Base-by-base conservation (phyloP, 2,888 invertebrate species). In the Melinaea menophilus region DNA sequence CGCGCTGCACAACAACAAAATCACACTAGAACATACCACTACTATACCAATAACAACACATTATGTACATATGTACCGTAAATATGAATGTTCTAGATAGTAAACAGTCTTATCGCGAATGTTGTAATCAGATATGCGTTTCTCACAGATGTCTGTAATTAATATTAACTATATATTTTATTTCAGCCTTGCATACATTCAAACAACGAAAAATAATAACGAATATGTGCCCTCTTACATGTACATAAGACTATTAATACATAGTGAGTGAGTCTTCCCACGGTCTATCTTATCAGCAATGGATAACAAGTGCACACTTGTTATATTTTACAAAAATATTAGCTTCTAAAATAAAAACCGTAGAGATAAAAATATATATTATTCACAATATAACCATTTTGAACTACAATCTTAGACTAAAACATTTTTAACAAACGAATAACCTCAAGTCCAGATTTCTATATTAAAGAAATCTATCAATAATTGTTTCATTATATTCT, bases 211-310 rank as follows among this genome's bases (percentile, higher is more conserved):
- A 41, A 41, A 41, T 9, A 41, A 22, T 22, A 22, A 22, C 22
- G 37, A 37, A 5, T 37, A 7, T 37, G 7, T 37, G 37, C 4
- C 4, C 7, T 4, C 9, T 41, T 9, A 9, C 9, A 41, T 41
- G 41, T 41, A 9, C 7, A 5, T 41, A 9, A 41, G 3, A 9
- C 9, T 41, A 11, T 2, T 41, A 9, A 7, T 41, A 3, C 9
- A 3, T 9, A 41, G 9, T 2, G 7, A 41, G 11, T 9, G 9
- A 9, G 9, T 62, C 54, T 68, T 68, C 68, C 68, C 68, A 68
- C 68, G 68, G 57, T 61, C 55, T 67, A 65, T 67, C 67, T 68
- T 65, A 68, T 68, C 65, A 47, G n/a, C 7, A 55, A 61, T 55
- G 13, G 63, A 63, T 63, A 60, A 63, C 56, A n/a, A 58, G 11